Base-by-base conservation (phyloP, 1,140 invertebrate species). In the Scaptomyza graminum region DNA sequence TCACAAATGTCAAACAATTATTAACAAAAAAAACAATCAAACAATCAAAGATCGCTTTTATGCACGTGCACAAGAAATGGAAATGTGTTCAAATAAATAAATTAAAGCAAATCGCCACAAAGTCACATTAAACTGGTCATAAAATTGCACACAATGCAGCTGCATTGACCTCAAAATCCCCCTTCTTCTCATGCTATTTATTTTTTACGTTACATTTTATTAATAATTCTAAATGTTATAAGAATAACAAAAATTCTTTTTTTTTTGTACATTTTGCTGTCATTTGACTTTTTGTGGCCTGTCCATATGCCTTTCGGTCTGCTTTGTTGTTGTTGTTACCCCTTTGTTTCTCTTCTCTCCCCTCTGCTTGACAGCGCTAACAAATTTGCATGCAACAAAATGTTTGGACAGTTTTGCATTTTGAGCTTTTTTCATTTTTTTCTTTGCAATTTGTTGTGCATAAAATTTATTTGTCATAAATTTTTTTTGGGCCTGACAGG, bases 371-470 rank as follows among this genome's bases (percentile, higher is more conserved):
- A 25, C 25, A 37, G 54, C 69, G 66, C 63, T 74, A 74, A 74
- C 71, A 74, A 74, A 74, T 74, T 69, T 69, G 71, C 71, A 74
- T 74, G 71, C 71, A 69, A 69, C 71, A 63, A 74, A 74, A 50
- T 74, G 71, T 69, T 62, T 44, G 43, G 16, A 11, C 64, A 67
- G 49, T 60, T 73, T 66, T 72, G 22, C 47, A 50, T 52, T 41
- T 31, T 39, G 15, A 37, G 28, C 44, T 57, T 57, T 57, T 31
- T 54, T 31, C 63, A 56, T 37, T 31, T 41, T 34, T 62, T 39
- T 16, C 50, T 54, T 63, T 63, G 5, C 44, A 31, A 50, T 63
- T 54, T 52, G 18, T 54, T 62, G 71, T 74, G 71, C 71, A 74
- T 74, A 69, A 74, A 74, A 74, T 74, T 74, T 74, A 66, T 63